These are phyloP conservation scores for Diceros bicornis DNA, from an alignment of 2,797 vertebrate genomes.

Conservation along the genomic window DNA sequence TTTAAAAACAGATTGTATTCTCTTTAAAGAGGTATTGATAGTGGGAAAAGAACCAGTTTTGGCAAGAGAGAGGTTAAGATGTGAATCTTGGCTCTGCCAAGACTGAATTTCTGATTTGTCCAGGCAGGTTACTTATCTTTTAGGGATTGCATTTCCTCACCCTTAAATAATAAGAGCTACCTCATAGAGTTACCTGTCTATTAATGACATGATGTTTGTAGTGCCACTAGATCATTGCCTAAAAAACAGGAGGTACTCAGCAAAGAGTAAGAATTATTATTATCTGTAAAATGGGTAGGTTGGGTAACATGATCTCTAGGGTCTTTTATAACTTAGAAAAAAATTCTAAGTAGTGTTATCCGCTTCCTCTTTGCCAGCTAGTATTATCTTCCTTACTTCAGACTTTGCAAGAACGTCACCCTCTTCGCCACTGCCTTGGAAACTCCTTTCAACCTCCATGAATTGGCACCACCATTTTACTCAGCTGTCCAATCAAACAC, in stretches of 20 bases:
- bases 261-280: neutral
- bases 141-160: neutral
- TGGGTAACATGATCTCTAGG: neutral
- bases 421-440: neutral
- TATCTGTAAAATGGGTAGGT: neutral
- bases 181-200: neutral
- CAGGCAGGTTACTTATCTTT: constrained; percentile 42
- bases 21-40: neutral
- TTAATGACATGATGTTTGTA: constrained; percentile 24
- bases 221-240: neutral
- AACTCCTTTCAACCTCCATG: neutral
- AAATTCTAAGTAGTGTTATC: neutral
- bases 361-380: neutral
- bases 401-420: neutral
- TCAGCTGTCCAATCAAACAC: neutral
- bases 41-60: neutral
- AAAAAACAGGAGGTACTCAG: neutral
- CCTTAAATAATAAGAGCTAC: neutral
- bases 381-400: neutral
- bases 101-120: constrained; percentile 13
- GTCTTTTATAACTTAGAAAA: neutral
- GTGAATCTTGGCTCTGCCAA: neutral
- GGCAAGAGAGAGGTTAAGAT: neutral
- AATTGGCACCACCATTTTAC: neutral
- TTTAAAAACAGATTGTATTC: neutral